Conservation (phyloP, 2,888 invertebrate genomes). For the Oligia latruncula region DNA sequence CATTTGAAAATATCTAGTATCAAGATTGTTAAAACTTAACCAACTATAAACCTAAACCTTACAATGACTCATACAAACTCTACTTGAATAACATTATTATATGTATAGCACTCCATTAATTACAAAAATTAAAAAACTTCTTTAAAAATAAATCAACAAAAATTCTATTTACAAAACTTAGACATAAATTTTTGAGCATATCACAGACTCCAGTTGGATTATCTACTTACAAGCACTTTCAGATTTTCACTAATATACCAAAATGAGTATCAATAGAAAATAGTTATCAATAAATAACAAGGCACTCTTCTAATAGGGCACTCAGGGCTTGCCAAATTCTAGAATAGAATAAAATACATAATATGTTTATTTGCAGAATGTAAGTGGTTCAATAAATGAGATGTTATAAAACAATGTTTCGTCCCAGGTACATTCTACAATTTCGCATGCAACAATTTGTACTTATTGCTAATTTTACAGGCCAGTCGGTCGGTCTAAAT, state of each 20-base stretch:
- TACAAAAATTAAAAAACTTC: not conserved
- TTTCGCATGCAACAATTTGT: not conserved
- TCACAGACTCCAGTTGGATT: constrained; percentile 43
- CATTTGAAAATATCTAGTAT: not conserved
- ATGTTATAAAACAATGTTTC: not conserved
- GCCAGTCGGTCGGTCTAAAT: not conserved
- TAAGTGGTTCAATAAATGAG: not conserved
- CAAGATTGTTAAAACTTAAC: not conserved
- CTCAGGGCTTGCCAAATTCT: not conserved
- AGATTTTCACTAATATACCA: not conserved
- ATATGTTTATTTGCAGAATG: not conserved
- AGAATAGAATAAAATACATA: not conserved
- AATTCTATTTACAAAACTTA: not conserved
- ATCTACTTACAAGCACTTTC: not conserved
- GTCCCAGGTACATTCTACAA: not conserved
- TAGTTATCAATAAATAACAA: not conserved
- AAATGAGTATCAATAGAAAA: not conserved
- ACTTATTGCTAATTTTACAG: not conserved
- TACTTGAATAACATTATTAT: not conserved
- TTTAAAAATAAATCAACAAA: not conserved
- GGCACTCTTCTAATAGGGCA: not conserved
- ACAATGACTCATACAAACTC: not conserved
- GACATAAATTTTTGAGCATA: not conserved
- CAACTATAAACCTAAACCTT: not conserved
- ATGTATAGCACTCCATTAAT: not conserved